Conservation (phyloP, 2,797 vertebrate genomes). For the Micrastur ruficollis region DNA sequence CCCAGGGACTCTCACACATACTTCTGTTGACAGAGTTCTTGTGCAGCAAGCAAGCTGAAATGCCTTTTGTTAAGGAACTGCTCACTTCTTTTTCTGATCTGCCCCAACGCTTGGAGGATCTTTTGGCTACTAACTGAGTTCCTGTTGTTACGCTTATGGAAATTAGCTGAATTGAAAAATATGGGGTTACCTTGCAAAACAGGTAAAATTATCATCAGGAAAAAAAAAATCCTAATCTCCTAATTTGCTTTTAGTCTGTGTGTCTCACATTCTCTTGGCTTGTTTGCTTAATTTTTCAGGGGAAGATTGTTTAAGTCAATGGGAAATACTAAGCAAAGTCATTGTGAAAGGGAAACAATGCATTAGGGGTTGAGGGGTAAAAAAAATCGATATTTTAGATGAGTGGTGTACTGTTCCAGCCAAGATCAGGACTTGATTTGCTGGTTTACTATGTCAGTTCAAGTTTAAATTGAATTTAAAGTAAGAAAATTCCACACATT, state of each 20-base stretch:
- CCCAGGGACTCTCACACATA: slow-evolving; percentile 74
- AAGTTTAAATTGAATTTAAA: neutral
- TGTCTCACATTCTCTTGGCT: neutral
- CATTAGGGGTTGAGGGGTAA: neutral
- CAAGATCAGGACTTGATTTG: neutral
- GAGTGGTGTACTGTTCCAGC: neutral
- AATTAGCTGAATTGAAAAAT: slow-evolving; percentile 61
- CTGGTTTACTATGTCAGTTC: neutral
- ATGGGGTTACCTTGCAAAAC: slow-evolving; percentile 44
- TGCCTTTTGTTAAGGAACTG: slow-evolving; percentile 72
- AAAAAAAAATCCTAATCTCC: neutral
- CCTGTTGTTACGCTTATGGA: slow-evolving; percentile 24
- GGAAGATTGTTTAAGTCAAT: neutral
- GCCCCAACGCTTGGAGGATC: slow-evolving; percentile 23
- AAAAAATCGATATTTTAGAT: neutral
- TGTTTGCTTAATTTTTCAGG: slow-evolving; percentile 4
- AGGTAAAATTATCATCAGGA: slow-evolving; percentile 55
- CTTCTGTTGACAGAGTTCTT: slow-evolving; percentile 80
- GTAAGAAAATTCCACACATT: neutral
- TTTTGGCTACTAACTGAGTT: slow-evolving; percentile 22
- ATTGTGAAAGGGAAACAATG: neutral
- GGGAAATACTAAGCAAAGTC: neutral
- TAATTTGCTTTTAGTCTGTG: neutral
- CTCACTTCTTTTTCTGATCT: slow-evolving; percentile 50
- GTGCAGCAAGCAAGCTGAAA: slow-evolving; percentile 69